Evolutionary conservation across 2,888 invertebrate species (phyloP), one percentile per base, ranked within the genome.

Genomic region (Ornithoptera priamus): DNA sequence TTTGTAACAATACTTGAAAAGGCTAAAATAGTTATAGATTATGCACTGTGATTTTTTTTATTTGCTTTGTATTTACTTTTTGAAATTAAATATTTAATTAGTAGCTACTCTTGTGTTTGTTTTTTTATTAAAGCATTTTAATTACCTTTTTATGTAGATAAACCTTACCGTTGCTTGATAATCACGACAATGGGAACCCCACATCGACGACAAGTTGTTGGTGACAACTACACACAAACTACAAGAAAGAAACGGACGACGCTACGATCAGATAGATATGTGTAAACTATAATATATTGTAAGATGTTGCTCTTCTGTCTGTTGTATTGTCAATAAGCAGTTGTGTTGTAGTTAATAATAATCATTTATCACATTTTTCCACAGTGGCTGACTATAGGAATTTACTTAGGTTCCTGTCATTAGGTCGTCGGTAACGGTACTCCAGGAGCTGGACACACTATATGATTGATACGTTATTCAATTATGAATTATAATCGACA

Each of bases 41-140:
- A 73, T 73, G 75, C 75, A 74, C 76, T 77, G 76, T 78, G 77
- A 76, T 77, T 74, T 74, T 18, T 56, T 61, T 65, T 53, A 30
- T 30, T 30, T 30, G 62, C 64, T 69, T 65, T 67, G 62, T 67
- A 59, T 58, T 65, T 61, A 69, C 64, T 63, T 57, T 39, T 62
- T 42, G n/a, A 24, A 63, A 59, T 22, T 53, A 71, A 65, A 70
- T 59, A 73, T 71, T 69, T 56, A 65, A 58, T 73, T 71, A 18
- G 10, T 61, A 7, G 7, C 18, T 30, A 15, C 2, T 8, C 5
- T 30, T 30, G 17, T n/a, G 6, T 8, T 61, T 39, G 20, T n/a
- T 61, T 24, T 24, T 22, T 59, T 24, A 30, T 59, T 59, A 10
- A n/a, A n/a, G 22, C 10, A 57, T 57, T 20, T 10, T 20, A 57